phyloP scores from a whole-genome alignment of 2,797 vertebrate genomes.

The Buphagus erythrorhynchus region DNA sequence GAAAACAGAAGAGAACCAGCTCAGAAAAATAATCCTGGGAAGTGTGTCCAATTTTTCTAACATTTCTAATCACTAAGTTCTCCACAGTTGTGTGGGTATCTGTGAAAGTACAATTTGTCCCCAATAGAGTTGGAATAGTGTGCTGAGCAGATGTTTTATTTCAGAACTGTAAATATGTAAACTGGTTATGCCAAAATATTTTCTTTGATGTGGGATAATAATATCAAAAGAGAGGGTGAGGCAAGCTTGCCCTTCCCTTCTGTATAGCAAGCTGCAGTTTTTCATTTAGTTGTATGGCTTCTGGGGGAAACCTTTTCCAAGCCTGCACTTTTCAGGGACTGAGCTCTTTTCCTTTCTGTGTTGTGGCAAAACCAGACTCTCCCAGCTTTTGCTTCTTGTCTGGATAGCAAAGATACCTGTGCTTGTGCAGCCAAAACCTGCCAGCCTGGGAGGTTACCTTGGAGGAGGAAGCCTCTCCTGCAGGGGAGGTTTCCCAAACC shows the following conservation, averaged over 20 bases:
- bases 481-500: neutral
- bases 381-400: accelerated
- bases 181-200: slow-evolving; percentile 42
- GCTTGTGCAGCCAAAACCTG: neutral
- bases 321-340: neutral
- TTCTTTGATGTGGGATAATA: slow-evolving; percentile 62
- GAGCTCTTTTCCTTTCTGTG: neutral
- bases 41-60: slow-evolving; percentile 59
- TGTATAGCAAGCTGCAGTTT: neutral
- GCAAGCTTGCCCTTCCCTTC: neutral
- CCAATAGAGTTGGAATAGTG: neutral
- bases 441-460: neutral
- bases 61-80: slow-evolving; percentile 45
- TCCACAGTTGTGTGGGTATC: neutral
- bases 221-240: neutral
- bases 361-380: neutral
- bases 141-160: slow-evolving; percentile 35
- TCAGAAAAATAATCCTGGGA: slow-evolving; percentile 50
- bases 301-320: neutral
- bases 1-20: neutral
- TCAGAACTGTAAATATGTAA: slow-evolving; percentile 22
- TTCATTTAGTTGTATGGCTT: neutral
- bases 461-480: neutral
- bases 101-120: slow-evolving; percentile 20
- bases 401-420: neutral